Conservation (phyloP, 2,113 vertebrate genomes). For the Acinonyx jubatus region DNA sequence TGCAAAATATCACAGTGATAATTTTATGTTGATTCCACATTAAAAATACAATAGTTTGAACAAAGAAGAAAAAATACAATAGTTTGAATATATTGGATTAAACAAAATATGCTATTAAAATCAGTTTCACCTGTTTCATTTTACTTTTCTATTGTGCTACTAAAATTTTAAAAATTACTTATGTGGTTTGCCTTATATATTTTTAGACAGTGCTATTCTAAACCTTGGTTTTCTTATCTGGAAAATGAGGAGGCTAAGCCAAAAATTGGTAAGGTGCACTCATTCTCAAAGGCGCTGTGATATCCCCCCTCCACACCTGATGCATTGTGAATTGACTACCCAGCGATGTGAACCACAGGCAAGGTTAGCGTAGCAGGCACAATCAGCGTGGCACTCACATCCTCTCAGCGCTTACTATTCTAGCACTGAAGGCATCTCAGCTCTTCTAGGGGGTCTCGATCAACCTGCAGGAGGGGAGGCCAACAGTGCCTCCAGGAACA, state of each 20-base stretch:
- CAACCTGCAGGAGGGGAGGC: background rate
- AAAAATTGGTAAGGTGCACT: background rate
- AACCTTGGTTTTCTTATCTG: conserved; percentile 27
- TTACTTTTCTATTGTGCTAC: conserved; percentile 5
- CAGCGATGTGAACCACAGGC: background rate
- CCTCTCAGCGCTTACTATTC: background rate
- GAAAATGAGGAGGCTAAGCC: background rate
- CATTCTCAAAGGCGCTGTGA: background rate
- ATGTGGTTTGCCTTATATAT: conserved; percentile 27
- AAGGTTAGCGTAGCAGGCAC: background rate
- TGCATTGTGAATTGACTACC: background rate
- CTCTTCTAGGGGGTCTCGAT: background rate
- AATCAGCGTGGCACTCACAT: background rate
- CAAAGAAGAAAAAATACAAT: background rate
- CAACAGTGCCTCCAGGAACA: background rate
- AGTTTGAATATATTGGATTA: conserved; percentile 16
- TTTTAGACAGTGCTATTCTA: background rate
- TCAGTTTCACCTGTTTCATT: conserved; percentile 20
- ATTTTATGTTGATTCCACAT: conserved; percentile 20
- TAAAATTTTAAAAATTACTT: background rate
- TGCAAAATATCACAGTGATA: background rate
- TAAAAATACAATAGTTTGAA: conserved; percentile 10
- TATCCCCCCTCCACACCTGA: background rate
- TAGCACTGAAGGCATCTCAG: background rate
- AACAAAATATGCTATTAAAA: conserved; percentile 38